phyloP scores from a whole-genome alignment of 2,113 vertebrate species.

The Tachuris rubrigastra region DNA sequence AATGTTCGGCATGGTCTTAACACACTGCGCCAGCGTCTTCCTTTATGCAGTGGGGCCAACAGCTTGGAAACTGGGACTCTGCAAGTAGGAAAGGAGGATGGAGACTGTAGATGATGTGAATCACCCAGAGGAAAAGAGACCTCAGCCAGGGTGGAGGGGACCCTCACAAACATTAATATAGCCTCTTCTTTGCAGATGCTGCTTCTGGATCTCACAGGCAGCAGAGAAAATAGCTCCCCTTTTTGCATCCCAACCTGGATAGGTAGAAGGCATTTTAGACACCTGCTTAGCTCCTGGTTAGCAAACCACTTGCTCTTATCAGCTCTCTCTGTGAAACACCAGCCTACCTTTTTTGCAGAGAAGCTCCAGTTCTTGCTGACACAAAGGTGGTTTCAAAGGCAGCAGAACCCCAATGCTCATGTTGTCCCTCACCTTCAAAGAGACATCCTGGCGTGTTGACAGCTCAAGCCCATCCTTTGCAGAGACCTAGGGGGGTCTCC shows the following conservation, averaged over 20 bases:
- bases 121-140: background rate
- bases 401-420: background rate
- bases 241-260: background rate
- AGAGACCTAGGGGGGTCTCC: background rate
- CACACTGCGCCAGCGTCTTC: background rate
- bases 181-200: background rate
- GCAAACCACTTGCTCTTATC: background rate
- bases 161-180: background rate
- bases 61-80: background rate
- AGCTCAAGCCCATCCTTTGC: background rate
- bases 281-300: background rate
- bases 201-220: background rate
- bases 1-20: background rate
- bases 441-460: rapidly evolving
- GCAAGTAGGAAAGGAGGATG: background rate
- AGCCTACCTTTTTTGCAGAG: background rate
- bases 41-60: background rate
- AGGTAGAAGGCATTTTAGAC: background rate
- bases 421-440: background rate
- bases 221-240: background rate
- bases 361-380: background rate
- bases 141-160: background rate
- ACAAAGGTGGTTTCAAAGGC: background rate
- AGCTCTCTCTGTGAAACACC: background rate
- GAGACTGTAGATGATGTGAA: background rate